Conservation (phyloP, 2,113 vertebrate species). For the Vimba vimba region DNA sequence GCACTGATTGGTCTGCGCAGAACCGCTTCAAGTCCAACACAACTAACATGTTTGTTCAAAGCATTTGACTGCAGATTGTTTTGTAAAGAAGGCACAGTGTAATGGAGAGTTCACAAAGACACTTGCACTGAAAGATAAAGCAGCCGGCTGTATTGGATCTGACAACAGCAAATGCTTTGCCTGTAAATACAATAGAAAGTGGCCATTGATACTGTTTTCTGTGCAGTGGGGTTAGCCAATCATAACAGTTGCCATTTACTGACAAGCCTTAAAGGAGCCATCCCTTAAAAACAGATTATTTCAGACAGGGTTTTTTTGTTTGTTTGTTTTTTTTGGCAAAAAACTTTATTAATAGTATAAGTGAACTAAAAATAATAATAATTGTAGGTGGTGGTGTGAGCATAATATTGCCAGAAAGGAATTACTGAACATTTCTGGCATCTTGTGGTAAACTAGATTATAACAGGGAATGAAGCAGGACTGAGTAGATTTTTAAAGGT, state of each 20-base stretch:
- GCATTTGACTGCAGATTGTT: neutral
- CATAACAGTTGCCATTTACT: neutral
- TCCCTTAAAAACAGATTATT: neutral
- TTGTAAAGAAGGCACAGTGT: neutral
- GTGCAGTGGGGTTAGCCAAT: neutral
- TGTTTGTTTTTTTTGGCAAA: neutral
- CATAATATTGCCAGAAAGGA: neutral
- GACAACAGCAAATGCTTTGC: neutral
- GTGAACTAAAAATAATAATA: neutral
- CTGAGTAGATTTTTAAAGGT: neutral
- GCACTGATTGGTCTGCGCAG: no score
- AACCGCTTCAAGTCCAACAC: no score
- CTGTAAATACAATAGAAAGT: neutral
- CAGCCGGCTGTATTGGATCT: no score
- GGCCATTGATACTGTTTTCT: neutral
- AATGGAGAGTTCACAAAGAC: neutral
- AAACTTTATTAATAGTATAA: neutral
- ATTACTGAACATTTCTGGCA: slow-evolving; percentile 9
- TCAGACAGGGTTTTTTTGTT: neutral
- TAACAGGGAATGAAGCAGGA: neutral
- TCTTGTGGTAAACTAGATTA: slow-evolving; percentile 13
- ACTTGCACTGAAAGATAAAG: no score
- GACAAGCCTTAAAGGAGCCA: neutral
- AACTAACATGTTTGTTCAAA: neutral
- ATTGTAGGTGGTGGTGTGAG: neutral